phyloP scores from a whole-genome alignment of 2,797 vertebrate genomes.

The Pangasius djambal region DNA sequence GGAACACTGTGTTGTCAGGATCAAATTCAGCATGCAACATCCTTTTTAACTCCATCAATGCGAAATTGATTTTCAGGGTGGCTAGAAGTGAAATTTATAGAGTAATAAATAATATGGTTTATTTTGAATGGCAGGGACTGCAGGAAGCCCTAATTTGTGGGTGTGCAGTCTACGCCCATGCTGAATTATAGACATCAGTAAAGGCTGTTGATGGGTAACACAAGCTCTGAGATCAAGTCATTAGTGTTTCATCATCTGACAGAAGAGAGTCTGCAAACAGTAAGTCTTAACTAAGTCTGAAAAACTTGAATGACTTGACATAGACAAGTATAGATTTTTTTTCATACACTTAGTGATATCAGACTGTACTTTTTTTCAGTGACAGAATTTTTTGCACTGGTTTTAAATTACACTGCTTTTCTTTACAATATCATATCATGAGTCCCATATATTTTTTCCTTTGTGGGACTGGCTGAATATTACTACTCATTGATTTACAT shows the following conservation, averaged over 20 bases:
- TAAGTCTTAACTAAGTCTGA: background rate
- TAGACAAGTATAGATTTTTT: slow-evolving; percentile 58
- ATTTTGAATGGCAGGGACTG: background rate
- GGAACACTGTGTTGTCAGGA: background rate
- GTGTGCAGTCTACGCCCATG: background rate
- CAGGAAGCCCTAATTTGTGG: background rate
- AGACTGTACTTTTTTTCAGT: background rate
- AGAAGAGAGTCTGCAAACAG: background rate
- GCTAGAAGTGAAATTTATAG: background rate
- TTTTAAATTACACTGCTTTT: background rate
- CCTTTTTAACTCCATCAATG: background rate
- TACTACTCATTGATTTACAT: background rate
- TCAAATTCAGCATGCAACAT: background rate
- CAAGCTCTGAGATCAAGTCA: background rate
- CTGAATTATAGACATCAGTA: background rate
- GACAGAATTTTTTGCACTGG: background rate
- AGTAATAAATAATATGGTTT: background rate
- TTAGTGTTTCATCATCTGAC: slow-evolving; percentile 9
- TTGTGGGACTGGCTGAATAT: background rate
- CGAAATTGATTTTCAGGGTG: background rate
- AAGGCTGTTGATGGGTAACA: background rate
- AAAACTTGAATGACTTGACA: background rate
- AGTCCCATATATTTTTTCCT: background rate
- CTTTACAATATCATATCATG: background rate
- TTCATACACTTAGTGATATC: slow-evolving; percentile 36